A percentile compares a stretch with the other conserved stretches of the same genome.
phyloP scores from a whole-genome alignment of 2,113 vertebrate genomes.

The Hypanus sabinus region DNA sequence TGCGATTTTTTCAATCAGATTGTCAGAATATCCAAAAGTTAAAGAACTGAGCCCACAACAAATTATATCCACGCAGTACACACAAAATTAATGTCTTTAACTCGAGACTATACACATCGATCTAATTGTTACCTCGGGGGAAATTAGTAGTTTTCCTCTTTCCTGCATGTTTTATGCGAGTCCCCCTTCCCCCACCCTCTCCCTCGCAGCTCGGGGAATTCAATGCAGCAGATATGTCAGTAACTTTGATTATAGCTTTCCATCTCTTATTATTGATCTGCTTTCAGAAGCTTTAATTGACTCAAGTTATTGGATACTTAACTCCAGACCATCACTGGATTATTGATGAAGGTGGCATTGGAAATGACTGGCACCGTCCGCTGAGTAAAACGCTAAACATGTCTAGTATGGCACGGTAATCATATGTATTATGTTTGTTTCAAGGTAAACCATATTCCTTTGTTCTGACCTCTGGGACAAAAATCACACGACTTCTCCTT shows the following conservation, averaged over 20 bases:
- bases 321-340: neutral
- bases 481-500: constrained; percentile 23
- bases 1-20: neutral
- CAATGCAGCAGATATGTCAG: neutral
- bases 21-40: neutral
- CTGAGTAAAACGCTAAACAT: neutral
- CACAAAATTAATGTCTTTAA: constrained; percentile 17
- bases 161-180: neutral
- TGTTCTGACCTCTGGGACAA: constrained; percentile 21
- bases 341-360: neutral
- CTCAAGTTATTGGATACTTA: neutral
- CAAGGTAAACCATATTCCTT: neutral
- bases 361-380: neutral
- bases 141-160: neutral
- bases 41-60: neutral
- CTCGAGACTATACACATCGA: neutral
- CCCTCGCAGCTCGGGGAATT: neutral
- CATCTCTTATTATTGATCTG: neutral
- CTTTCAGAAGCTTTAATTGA: neutral
- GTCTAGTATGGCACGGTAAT: neutral
- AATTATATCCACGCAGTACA: neutral
- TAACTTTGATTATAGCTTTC: neutral
- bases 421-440: neutral
- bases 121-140: neutral
- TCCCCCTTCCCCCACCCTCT: neutral